Percentiles rank a stretch among this genome's conserved stretches.
phyloP scores from a whole-genome alignment of 2,888 invertebrate genomes.

The Biston stratarius region DNA sequence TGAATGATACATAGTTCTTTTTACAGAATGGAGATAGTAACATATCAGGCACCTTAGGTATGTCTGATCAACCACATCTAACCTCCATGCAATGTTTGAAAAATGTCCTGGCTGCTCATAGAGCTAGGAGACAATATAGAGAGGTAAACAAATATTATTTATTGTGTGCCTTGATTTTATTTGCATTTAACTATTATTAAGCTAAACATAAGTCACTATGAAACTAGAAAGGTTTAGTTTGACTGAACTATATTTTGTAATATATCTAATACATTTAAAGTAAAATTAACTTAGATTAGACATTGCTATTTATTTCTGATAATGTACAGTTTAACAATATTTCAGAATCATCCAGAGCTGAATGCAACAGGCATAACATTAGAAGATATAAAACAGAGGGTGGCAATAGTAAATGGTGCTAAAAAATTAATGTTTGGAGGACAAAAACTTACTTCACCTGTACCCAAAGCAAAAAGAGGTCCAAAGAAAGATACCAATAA shows the following conservation, averaged over 20 bases:
- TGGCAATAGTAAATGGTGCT: conserved; percentile 79
- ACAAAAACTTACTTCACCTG: conserved; percentile 65
- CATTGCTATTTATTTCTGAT: too few species aligned
- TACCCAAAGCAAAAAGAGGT: conserved; percentile 68
- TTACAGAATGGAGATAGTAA: conserved; percentile 70
- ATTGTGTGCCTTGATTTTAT: too few species aligned
- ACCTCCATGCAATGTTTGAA: conserved; percentile 88
- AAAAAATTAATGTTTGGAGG: conserved; percentile 82
- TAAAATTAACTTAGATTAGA: too few species aligned
- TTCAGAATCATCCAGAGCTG: conserved; percentile 90
- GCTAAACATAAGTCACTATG: too few species aligned
- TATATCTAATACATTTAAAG: too few species aligned
- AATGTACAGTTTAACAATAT: conserved; percentile 34
- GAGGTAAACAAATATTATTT: conserved; percentile 79
- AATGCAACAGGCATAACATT: conserved; percentile 92
- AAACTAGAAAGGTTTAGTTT: too few species aligned
- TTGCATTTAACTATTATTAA: too few species aligned
- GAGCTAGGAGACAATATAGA: conserved; percentile 89
- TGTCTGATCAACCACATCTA: conserved; percentile 67
- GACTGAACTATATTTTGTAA: too few species aligned
- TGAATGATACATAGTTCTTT: not conserved
- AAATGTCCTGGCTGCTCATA: conserved; percentile 90
- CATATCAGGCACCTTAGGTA: conserved; percentile 75
- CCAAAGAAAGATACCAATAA: conserved; percentile 69
- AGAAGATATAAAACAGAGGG: conserved; percentile 87